These are phyloP conservation scores for Esox niger DNA, from an alignment of 2,113 vertebrate species.

Conservation along the genomic window DNA sequence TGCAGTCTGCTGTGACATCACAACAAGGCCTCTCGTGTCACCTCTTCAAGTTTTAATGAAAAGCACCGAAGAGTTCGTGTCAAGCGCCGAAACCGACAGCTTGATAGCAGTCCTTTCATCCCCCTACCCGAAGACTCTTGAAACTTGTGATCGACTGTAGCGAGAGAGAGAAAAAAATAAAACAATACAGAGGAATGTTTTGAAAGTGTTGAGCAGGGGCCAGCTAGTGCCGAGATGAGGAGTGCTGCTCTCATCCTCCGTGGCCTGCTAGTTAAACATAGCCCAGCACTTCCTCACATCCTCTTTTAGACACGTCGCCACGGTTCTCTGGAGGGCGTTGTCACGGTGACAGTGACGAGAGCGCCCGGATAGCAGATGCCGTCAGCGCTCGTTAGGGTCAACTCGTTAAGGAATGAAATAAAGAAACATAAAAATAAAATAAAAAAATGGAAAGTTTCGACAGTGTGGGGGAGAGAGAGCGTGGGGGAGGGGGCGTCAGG, in stretches of 20 bases:
- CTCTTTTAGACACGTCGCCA: slow-evolving; percentile 63
- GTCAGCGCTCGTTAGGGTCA: slow-evolving; percentile 70
- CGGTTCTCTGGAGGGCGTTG: slow-evolving; percentile 64
- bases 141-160: slow-evolving; percentile 38
- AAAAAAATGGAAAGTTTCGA: not conserved
- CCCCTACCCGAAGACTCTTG: slow-evolving; percentile 45
- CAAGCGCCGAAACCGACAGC: slow-evolving; percentile 53
- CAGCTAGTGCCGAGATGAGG: slow-evolving; percentile 42
- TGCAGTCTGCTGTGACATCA: slow-evolving; percentile 62
- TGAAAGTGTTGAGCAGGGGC: slow-evolving; percentile 36
- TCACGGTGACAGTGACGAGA: slow-evolving; percentile 62
- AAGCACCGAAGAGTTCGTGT: slow-evolving; percentile 39
- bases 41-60: slow-evolving; percentile 54
- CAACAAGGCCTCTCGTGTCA: slow-evolving; percentile 35
- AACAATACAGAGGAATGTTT: slow-evolving; percentile 38
- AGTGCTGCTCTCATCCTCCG: slow-evolving; percentile 43
- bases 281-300: slow-evolving; percentile 62
- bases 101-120: slow-evolving; percentile 58
- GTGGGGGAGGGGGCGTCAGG: slow-evolving; percentile 35
- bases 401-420: slow-evolving; percentile 65
- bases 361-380: slow-evolving; percentile 54
- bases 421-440: slow-evolving; percentile 47
- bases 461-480: slow-evolving; percentile 22
- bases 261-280: slow-evolving; percentile 70
- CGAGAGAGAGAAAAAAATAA: slow-evolving; percentile 28